Conservation (phyloP, 2,113 vertebrate species). For the Cebus imitator region DNA sequence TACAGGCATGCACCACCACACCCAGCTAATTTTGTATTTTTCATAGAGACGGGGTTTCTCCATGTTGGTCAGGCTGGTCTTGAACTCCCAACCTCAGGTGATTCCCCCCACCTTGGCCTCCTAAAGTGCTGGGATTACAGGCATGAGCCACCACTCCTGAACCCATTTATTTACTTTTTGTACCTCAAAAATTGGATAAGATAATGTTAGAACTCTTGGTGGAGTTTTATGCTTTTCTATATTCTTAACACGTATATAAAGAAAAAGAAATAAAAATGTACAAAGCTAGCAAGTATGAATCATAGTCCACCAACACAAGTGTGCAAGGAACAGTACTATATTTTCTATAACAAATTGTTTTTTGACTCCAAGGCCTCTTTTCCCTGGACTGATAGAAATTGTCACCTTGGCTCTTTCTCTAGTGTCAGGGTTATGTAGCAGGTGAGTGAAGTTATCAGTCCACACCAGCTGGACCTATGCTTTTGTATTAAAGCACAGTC, state of each 20-base stretch:
- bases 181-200: not conserved
- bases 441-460: not conserved
- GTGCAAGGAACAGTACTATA: not conserved
- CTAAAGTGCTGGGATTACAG: too few species aligned
- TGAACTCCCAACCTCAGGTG: too few species aligned
- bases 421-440: not conserved
- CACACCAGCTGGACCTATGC: not conserved
- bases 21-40: too few species aligned
- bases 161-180: not conserved
- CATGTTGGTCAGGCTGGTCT: too few species aligned
- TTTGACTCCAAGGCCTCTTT: not conserved
- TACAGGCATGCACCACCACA: too few species aligned
- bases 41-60: too few species aligned
- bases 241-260: not conserved
- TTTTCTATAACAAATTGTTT: not conserved
- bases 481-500: not conserved
- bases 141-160: too few species aligned
- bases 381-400: not conserved
- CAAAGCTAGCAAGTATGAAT: not conserved
- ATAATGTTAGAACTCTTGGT: not conserved
- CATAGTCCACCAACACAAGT: not conserved
- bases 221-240: not conserved
- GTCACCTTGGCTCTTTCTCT: not conserved
- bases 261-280: conserved; percentile 7
- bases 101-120: too few species aligned